Base-by-base conservation (phyloP, 2,888 invertebrate genomes). In the Xestoiulus laeticollis region DNA sequence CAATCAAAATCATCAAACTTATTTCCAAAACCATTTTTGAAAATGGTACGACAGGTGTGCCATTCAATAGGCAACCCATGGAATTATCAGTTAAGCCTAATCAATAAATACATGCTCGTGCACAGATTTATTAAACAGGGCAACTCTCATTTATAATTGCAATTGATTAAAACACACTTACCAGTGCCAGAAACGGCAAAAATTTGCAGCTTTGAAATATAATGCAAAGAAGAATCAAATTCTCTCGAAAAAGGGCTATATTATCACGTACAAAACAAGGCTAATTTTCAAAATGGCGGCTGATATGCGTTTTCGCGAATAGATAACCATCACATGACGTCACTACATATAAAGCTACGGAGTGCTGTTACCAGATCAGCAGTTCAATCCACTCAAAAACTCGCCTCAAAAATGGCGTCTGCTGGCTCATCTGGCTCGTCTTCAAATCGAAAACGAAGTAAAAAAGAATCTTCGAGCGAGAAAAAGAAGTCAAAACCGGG, bases 401-500 rank as follows among this genome's bases (percentile, higher is more conserved):
- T 38, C 38, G 0, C 38, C 10, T n/a, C 10, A 26, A 22, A n/a
- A 59, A 84, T 84, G 84, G 84, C 84, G 84, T 84, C 84, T 84
- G 84, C 84, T 84, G 33, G 30, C 16, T 22, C 33, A 8, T 33
- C 84, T 32, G 22, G 43, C 10, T 16, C n/a, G 0, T 33, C 84
- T 84, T 84, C 84, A 22, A 5, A 68, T 26, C 68, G 68, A 68
- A 68, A 68, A 68, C 68, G 68, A 68, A 68, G 26, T 22, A 68
- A 26, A 85, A 85, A 85, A 33, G n/a, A 43, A 22, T 19, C 86
- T 32, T 86, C 86, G 6, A 84, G n/a, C 3, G 32, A 44, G 5
- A 19, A 19, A 10, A 86, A 86, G 26, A 86, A 48, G 10, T 16
- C 30, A 48, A 53, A 86, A 87, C 26, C 86, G 22, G 87, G 48